Conservation (phyloP, 2,797 vertebrate species). For the Melanotaenia nigrans region DNA sequence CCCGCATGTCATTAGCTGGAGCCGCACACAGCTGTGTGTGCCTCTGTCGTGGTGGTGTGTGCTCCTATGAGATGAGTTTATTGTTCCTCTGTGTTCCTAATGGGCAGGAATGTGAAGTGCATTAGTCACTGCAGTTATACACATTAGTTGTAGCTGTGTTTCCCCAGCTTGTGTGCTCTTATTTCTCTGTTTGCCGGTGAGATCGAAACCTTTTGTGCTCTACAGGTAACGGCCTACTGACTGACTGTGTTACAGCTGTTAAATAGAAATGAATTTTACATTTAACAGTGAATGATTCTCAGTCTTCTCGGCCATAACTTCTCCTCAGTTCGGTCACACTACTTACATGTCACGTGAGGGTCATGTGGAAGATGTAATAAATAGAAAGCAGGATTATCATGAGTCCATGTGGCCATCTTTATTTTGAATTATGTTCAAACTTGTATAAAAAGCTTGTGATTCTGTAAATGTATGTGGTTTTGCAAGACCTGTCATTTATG, state of each 20-base stretch:
- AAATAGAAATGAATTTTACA: neutral
- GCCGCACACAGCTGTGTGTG: constrained; percentile 31
- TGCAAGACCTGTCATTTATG: constrained; percentile 3
- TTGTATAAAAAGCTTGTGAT: neutral
- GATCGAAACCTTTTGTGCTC: neutral
- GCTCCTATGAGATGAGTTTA: constrained; percentile 14
- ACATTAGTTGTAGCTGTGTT: constrained; percentile 25
- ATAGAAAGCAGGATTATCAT: constrained; percentile 9
- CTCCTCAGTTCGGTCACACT: neutral
- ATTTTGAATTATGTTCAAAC: neutral
- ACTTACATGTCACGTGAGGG: constrained; percentile 21
- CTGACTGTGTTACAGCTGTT: neutral
- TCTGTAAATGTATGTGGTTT: neutral
- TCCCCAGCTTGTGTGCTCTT: constrained; percentile 11
- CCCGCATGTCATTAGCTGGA: constrained; percentile 72
- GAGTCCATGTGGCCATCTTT: neutral
- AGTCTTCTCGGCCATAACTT: constrained; percentile 4
- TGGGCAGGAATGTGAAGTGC: constrained; percentile 53
- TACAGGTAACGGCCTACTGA: neutral
- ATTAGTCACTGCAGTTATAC: constrained; percentile 40
- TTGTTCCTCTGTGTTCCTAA: constrained; percentile 48
- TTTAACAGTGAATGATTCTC: neutral
- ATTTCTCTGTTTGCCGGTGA: constrained; percentile 10
- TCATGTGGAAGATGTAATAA: constrained; percentile 40
- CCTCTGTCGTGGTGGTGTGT: constrained; percentile 15